phyloP scores from a whole-genome alignment of 2,888 invertebrate genomes.

The Petrolisthes cinctipes region DNA sequence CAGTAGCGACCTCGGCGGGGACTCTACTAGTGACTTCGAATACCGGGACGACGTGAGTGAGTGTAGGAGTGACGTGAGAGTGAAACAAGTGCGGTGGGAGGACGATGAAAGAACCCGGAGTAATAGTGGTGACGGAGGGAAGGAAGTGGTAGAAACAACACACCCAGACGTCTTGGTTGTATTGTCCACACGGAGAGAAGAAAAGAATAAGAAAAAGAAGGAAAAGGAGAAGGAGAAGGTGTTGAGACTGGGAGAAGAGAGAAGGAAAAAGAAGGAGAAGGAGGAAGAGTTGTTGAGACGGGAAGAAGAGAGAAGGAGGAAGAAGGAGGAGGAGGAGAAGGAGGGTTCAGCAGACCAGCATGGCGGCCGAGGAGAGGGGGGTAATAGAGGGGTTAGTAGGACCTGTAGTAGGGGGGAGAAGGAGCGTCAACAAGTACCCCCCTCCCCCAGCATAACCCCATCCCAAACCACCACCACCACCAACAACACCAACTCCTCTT shows the following conservation, averaged over 20 bases:
- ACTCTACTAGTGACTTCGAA: slow-evolving; percentile 57
- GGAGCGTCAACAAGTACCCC: too few relatives aligned
- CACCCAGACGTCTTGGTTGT: not conserved
- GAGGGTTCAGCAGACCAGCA: slow-evolving; percentile 17
- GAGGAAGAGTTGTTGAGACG: not conserved
- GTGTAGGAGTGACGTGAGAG: slow-evolving; percentile 16
- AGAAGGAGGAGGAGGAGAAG: slow-evolving; percentile 14
- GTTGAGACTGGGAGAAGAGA: not conserved
- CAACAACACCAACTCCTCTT: slow-evolving; percentile 27
- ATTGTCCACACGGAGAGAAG: too few relatives aligned
- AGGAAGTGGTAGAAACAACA: not conserved
- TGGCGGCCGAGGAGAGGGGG: slow-evolving; percentile 49
- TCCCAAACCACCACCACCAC: slow-evolving; percentile 42
- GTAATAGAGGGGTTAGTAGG: slow-evolving; percentile 25
- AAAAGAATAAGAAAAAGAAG: slow-evolving; percentile 23
- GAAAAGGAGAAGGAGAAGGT: not conserved
- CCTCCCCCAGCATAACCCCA: slow-evolving; percentile 55
- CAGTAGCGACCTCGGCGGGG: slow-evolving; percentile 53
- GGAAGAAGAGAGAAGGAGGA: not conserved
- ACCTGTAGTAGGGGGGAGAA: too few relatives aligned
- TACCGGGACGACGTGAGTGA: slow-evolving; percentile 41
- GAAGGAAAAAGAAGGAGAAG: not conserved
- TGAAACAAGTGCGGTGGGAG: slow-evolving; percentile 10
- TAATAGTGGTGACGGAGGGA: not conserved
- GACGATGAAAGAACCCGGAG: slow-evolving; percentile 6